A percentile compares a stretch with the other conserved stretches of the same genome.
These are phyloP conservation scores for Porites evermanni DNA, from an alignment of 92 coral and sea anemone genomes.

Conservation along the genomic window DNA sequence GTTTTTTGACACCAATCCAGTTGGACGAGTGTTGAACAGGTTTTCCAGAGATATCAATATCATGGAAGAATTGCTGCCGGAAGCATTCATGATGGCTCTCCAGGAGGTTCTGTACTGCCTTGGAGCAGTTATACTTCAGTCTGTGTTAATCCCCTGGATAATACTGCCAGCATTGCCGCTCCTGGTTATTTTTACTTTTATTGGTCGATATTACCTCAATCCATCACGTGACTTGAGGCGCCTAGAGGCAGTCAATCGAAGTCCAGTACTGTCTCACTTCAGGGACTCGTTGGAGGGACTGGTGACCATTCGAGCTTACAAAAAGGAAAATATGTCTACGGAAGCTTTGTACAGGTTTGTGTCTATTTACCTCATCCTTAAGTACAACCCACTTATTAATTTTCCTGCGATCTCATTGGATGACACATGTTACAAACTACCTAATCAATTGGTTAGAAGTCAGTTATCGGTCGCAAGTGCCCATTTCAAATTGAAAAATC, in stretches of 20 bases:
- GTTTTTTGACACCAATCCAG: conserved; percentile 45
- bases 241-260: conserved; percentile 35
- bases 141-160: background rate
- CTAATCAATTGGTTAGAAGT: too few relatives aligned
- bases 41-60: conserved; percentile 18
- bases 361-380: background rate
- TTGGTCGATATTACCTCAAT: conserved; percentile 37
- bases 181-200: conserved; percentile 3
- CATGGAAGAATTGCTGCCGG: conserved; percentile 34
- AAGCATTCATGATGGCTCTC: conserved; percentile 26
- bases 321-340: conserved; percentile 30
- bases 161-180: conserved; percentile 44
- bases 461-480: too few relatives aligned
- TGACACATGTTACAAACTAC: too few relatives aligned
- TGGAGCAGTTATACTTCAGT: background rate
- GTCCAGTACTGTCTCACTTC: conserved; percentile 37
- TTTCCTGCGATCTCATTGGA: too few relatives aligned
- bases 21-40: conserved; percentile 22
- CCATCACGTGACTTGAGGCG: conserved; percentile 51
- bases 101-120: conserved; percentile 8
- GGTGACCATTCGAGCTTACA: conserved; percentile 48
- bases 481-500: too few relatives aligned
- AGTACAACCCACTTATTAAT: too few relatives aligned
- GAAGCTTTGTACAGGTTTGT: conserved; percentile 40
- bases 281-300: conserved; percentile 46